Conservation (phyloP, 2,797 vertebrate genomes). For the Pseudochaenichthys georgianus region DNA sequence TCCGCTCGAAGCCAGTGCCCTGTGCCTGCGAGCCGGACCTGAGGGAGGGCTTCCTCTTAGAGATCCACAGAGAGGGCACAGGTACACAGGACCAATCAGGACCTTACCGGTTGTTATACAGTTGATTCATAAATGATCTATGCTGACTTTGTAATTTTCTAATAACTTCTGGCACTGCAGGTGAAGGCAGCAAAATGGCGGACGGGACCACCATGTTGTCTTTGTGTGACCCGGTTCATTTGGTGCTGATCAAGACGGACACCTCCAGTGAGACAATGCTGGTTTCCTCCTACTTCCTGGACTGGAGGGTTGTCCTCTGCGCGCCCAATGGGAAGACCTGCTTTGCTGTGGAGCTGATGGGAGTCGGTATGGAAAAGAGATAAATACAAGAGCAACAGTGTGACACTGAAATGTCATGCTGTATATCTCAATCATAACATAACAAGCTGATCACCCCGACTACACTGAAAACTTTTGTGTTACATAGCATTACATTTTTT, state of each 20-base stretch:
- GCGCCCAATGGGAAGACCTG: slow-evolving; percentile 87
- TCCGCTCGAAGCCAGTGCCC: slow-evolving; percentile 94
- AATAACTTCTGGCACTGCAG: slow-evolving; percentile 70
- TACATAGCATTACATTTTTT: too few species aligned
- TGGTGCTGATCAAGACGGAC: slow-evolving; percentile 95
- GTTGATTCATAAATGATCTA: neutral
- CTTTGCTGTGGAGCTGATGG: slow-evolving; percentile 92
- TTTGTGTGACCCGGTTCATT: slow-evolving; percentile 93
- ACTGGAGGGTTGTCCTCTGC: slow-evolving; percentile 93
- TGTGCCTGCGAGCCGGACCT: slow-evolving; percentile 98
- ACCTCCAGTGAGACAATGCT: slow-evolving; percentile 90
- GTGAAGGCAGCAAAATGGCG: slow-evolving; percentile 93
- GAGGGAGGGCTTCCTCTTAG: slow-evolving; percentile 94
- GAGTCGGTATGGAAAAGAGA: slow-evolving; percentile 90
- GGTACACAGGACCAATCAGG: slow-evolving; percentile 75
- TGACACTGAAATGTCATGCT: neutral
- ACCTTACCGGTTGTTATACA: neutral
- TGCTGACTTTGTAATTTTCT: neutral
- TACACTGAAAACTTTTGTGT: too few species aligned
- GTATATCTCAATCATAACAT: too few species aligned
- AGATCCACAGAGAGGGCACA: slow-evolving; percentile 90
- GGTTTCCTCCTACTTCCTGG: slow-evolving; percentile 94
- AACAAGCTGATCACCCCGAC: too few species aligned
- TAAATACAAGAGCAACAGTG: neutral
- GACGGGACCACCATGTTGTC: slow-evolving; percentile 94